Conservation (phyloP, 2,797 vertebrate species). For the Labroides dimidiatus region DNA sequence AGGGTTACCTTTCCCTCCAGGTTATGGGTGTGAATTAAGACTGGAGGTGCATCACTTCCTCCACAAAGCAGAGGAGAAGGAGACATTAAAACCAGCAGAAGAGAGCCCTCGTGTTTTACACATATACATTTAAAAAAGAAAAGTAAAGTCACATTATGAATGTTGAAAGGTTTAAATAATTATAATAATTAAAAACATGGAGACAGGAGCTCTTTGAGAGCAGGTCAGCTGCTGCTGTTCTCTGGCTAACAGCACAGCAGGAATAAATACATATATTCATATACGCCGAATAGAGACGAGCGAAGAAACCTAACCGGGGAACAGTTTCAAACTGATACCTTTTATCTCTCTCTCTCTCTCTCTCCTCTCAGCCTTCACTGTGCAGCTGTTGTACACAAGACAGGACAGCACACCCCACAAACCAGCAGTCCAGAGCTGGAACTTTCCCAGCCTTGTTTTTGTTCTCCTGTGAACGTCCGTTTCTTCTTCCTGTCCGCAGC, state of each 20-base stretch:
- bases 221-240: slow-evolving; percentile 80
- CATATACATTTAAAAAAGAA: slow-evolving; percentile 60
- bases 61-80: slow-evolving; percentile 47
- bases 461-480: slow-evolving; percentile 61
- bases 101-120: slow-evolving; percentile 83
- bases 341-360: slow-evolving; percentile 42
- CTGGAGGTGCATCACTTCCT: slow-evolving; percentile 42
- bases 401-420: slow-evolving; percentile 21
- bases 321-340: slow-evolving; percentile 75
- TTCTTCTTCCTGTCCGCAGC: slow-evolving; percentile 71
- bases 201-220: slow-evolving; percentile 86
- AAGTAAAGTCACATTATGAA: slow-evolving; percentile 78
- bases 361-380: slow-evolving; percentile 45
- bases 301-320: slow-evolving; percentile 58
- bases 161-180: slow-evolving; percentile 86
- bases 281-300: slow-evolving; percentile 69
- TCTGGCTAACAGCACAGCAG: slow-evolving; percentile 79
- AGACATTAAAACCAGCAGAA: slow-evolving; percentile 60
- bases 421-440: slow-evolving; percentile 50
- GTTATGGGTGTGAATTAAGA: slow-evolving; percentile 28
- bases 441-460: slow-evolving; percentile 56
- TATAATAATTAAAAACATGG: slow-evolving; percentile 77
- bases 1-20: slow-evolving; percentile 27
- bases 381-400: slow-evolving; percentile 62
- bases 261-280: slow-evolving; percentile 83